A percentile compares a stretch with the other conserved stretches of the same genome.
These are phyloP conservation scores for Eudemis profundana DNA, from an alignment of 2,888 invertebrate species.

Conservation along the genomic window DNA sequence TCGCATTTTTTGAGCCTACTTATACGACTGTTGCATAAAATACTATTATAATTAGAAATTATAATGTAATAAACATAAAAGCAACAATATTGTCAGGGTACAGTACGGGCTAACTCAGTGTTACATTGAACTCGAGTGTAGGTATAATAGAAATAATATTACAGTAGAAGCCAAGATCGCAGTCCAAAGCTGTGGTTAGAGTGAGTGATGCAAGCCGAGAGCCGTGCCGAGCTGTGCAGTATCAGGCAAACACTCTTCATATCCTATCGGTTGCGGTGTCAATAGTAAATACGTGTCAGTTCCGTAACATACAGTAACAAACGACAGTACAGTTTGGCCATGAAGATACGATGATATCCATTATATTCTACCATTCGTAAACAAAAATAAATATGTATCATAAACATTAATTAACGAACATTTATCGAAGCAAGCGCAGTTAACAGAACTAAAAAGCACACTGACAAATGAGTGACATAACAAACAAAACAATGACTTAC, in stretches of 20 bases:
- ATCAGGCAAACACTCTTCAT: conserved; percentile 47
- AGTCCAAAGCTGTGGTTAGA: conserved; percentile 66
- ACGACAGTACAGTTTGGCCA: conserved; percentile 36
- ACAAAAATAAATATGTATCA: conserved; percentile 43
- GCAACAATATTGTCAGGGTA: conserved; percentile 15
- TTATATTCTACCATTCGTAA: conserved; percentile 43
- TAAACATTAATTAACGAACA: conserved; percentile 50
- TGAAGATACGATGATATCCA: conserved; percentile 40
- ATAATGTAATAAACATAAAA: not conserved
- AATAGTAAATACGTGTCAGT: conserved; percentile 32
- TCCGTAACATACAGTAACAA: conserved; percentile 29
- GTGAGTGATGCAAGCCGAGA: conserved; percentile 67
- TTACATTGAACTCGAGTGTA: conserved; percentile 22
- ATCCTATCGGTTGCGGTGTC: conserved; percentile 15
- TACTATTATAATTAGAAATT: too few relatives aligned
- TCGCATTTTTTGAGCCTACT: too few relatives aligned
- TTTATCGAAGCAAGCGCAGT: conserved; percentile 78
- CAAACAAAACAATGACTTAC: conserved; percentile 85
- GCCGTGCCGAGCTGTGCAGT: conserved; percentile 58
- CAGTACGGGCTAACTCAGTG: not conserved
- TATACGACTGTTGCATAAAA: too few relatives aligned
- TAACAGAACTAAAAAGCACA: conserved; percentile 79
- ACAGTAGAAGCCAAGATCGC: conserved; percentile 38
- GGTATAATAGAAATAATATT: conserved; percentile 30
- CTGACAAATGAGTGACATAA: conserved; percentile 82